These are phyloP conservation scores for Callitettix versicolor DNA, from an alignment of 1,140 invertebrate species.

Conservation along the genomic window DNA sequence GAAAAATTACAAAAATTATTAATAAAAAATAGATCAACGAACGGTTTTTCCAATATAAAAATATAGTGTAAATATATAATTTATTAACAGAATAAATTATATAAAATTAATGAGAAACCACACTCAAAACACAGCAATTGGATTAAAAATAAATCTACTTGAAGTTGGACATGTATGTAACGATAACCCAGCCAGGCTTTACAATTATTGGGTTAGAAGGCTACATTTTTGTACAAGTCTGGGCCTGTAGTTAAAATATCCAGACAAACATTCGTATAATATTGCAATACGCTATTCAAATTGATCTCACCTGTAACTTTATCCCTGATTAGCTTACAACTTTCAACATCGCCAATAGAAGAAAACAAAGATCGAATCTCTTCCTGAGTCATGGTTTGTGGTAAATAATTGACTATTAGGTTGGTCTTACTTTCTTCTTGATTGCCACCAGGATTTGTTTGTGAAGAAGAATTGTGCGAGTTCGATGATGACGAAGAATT, in stretches of 20 bases:
- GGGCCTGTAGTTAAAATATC: background rate
- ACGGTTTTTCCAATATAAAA: too few species aligned
- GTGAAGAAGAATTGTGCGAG: slow-evolving; percentile 30
- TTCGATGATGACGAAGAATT: slow-evolving; percentile 29
- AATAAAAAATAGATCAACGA: too few species aligned
- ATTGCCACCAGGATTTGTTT: slow-evolving; percentile 43
- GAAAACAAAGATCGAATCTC: slow-evolving; percentile 95
- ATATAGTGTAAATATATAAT: too few species aligned
- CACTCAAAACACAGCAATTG: too few species aligned
- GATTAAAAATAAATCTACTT: too few species aligned
- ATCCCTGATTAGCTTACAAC: slow-evolving; percentile 96
- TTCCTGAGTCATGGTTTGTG: slow-evolving; percentile 99
- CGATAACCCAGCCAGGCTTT: background rate
- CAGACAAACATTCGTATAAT: background rate
- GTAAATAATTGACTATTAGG: slow-evolving; percentile 98
- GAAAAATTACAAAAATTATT: too few species aligned
- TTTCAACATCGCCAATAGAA: slow-evolving; percentile 96
- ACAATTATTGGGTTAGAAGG: background rate
- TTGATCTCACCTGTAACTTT: slow-evolving; percentile 78
- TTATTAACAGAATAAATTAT: too few species aligned
- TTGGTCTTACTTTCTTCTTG: slow-evolving; percentile 93
- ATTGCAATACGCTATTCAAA: too few species aligned
- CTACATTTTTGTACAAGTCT: slow-evolving; percentile 5
- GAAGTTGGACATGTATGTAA: too few species aligned
- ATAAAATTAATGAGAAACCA: too few species aligned